These are phyloP conservation scores for Zaprionus ghesquierei DNA, from an alignment of 1,140 invertebrate genomes.

Conservation along the genomic window DNA sequence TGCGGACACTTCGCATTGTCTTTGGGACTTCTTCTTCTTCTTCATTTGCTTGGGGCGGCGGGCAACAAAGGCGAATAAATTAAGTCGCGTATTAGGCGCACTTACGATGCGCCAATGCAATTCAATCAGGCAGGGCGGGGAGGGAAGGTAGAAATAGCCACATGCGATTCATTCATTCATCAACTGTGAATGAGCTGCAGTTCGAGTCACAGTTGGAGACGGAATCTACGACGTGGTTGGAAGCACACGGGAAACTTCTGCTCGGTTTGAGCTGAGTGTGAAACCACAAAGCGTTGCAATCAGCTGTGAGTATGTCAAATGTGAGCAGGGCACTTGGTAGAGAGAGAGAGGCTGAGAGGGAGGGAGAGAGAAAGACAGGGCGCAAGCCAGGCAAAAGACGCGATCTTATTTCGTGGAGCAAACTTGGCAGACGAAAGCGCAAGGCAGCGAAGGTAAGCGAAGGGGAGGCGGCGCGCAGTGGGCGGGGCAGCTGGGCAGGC, in stretches of 20 bases:
- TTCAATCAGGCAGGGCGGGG: constrained; percentile 3
- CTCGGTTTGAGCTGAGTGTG: constrained; percentile 4
- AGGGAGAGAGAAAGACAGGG: neutral
- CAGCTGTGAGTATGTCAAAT: constrained; percentile 14
- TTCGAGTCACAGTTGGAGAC: neutral
- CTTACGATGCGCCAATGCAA: constrained; percentile 38
- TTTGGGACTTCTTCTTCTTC: neutral
- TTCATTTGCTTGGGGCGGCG: too few relatives aligned
- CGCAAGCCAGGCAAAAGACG: neutral
- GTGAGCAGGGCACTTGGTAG: constrained; percentile 15
- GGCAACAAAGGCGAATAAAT: constrained; percentile 66
- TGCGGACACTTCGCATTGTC: constrained; percentile 23
- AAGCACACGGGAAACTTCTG: constrained; percentile 62
- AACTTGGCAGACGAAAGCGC: neutral
- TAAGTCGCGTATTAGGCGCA: constrained; percentile 49
- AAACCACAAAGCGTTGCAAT: constrained; percentile 6
- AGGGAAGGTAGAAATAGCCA: neutral
- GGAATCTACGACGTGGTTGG: constrained; percentile 8
- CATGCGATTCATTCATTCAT: constrained; percentile 48
- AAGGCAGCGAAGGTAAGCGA: neutral
- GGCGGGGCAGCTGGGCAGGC: constrained; percentile 9
- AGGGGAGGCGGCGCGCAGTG: neutral
- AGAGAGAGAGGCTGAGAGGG: neutral
- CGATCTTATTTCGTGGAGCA: neutral
- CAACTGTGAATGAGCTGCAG: constrained; percentile 30